Evolutionary conservation across 2,888 invertebrate genomes (phyloP).

Genomic region (Camptogramma bilineatum): DNA sequence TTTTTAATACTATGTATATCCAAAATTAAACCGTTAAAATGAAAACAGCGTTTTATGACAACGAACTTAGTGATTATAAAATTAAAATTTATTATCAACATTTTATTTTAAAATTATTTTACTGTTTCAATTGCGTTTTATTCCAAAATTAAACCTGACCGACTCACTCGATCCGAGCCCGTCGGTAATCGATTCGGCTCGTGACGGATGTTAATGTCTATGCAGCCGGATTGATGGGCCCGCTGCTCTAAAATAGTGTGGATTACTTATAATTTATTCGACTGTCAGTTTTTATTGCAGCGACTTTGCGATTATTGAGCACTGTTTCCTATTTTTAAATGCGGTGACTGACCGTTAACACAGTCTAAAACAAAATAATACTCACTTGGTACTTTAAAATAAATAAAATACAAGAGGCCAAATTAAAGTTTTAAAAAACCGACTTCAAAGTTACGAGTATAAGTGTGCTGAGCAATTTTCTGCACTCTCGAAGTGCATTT

Average conservation of each 20-base stretch:
- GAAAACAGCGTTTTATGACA: too few relatives aligned
- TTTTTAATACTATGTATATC: too few relatives aligned
- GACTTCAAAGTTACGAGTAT: too few relatives aligned
- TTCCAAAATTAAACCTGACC: conserved; percentile 29
- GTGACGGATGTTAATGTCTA: conserved; percentile 47
- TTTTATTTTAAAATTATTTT: not conserved
- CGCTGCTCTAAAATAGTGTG: conserved; percentile 46
- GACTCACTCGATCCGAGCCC: conserved; percentile 35
- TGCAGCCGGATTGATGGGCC: conserved; percentile 44
- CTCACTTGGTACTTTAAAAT: too few relatives aligned
- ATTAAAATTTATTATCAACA: not conserved
- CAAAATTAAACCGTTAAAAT: too few relatives aligned
- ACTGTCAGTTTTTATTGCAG: conserved; percentile 43
- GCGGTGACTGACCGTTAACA: not conserved
- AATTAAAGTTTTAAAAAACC: too few relatives aligned
- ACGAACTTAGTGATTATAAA: too few relatives aligned
- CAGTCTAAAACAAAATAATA: too few relatives aligned
- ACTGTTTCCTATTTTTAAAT: conserved; percentile 4
- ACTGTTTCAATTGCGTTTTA: not conserved
- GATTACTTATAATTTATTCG: conserved; percentile 48
- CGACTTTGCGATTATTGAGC: conserved; percentile 30
- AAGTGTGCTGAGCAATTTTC: too few relatives aligned
- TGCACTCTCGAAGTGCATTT: too few relatives aligned
- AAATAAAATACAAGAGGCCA: too few relatives aligned
- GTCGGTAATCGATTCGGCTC: conserved; percentile 42